Conservation (phyloP, 2,113 vertebrate genomes). For the Corydoras sp. region DNA sequence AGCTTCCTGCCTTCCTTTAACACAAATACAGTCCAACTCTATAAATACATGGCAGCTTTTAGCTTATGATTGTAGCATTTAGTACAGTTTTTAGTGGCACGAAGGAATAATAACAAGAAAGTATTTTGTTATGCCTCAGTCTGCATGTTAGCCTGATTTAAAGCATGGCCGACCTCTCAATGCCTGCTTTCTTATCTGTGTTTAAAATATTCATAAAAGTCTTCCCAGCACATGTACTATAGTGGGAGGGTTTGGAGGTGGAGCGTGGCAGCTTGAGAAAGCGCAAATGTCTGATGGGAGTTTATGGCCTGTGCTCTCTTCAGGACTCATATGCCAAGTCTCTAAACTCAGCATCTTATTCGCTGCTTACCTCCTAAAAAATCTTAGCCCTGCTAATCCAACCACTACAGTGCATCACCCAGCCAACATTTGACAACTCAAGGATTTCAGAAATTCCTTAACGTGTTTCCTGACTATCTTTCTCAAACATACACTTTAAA, state of each 20-base stretch:
- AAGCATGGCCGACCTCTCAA: constrained; percentile 42
- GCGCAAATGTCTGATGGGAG: constrained; percentile 26
- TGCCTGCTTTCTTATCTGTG: constrained; percentile 40
- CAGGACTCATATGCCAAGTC: constrained; percentile 13
- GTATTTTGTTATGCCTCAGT: constrained; percentile 12
- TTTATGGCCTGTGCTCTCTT: constrained; percentile 25
- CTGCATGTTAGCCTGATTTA: constrained; percentile 39
- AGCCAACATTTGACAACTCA: constrained; percentile 17
- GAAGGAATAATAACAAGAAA: constrained; percentile 16
- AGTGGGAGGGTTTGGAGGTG: constrained; percentile 39
- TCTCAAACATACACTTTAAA: constrained; percentile 8
- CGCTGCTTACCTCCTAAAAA: constrained; percentile 9
- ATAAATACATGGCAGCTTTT: background rate
- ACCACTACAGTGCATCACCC: constrained; percentile 6
- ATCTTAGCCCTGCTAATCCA: background rate
- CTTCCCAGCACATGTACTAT: constrained; percentile 15
- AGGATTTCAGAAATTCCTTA: constrained; percentile 19
- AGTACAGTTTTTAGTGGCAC: background rate
- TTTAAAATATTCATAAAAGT: constrained; percentile 46
- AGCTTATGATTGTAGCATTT: background rate
- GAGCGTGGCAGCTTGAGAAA: constrained; percentile 33
- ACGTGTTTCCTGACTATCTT: constrained; percentile 1
- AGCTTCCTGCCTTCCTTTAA: too few species aligned
- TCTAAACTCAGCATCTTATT: constrained; percentile 19
- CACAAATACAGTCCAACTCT: background rate